Conservation (phyloP, 2,113 vertebrate genomes). For the Burhinus bistriatus region DNA sequence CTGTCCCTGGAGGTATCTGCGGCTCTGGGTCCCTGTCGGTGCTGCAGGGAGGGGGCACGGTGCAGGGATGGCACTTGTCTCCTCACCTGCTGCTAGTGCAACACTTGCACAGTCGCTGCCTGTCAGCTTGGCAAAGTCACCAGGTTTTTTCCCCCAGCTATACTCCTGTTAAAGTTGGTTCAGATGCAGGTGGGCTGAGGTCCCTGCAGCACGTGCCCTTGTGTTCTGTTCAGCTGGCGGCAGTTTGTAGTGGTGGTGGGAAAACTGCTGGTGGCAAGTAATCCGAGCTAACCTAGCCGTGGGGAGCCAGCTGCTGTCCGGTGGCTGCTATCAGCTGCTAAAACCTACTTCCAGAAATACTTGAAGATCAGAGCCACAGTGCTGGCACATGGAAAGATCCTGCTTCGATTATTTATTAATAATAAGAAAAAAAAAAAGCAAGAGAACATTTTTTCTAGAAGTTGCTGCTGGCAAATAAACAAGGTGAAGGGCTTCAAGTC, state of each 20-base stretch:
- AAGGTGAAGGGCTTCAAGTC: background rate
- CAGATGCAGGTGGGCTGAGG: background rate
- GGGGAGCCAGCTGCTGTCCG: background rate
- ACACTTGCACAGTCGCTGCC: background rate
- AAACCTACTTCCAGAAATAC: background rate
- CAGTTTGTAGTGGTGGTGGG: rapidly evolving
- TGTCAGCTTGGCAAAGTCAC: background rate
- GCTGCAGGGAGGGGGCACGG: background rate
- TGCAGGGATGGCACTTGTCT: background rate
- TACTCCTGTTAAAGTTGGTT: background rate
- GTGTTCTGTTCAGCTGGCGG: background rate
- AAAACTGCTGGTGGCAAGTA: background rate
- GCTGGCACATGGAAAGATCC: background rate
- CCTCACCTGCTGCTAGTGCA: rapidly evolving
- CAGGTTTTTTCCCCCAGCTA: background rate
- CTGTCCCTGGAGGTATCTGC: background rate
- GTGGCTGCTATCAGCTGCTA: background rate
- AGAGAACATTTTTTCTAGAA: background rate
- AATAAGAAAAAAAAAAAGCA: background rate
- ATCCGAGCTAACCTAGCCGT: background rate
- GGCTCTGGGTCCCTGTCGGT: background rate
- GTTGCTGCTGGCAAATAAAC: background rate
- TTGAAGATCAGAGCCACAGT: background rate
- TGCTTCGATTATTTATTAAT: background rate
- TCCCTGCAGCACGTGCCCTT: rapidly evolving